Conservation (phyloP, 2,888 invertebrate genomes). For the Andrena praecox region DNA sequence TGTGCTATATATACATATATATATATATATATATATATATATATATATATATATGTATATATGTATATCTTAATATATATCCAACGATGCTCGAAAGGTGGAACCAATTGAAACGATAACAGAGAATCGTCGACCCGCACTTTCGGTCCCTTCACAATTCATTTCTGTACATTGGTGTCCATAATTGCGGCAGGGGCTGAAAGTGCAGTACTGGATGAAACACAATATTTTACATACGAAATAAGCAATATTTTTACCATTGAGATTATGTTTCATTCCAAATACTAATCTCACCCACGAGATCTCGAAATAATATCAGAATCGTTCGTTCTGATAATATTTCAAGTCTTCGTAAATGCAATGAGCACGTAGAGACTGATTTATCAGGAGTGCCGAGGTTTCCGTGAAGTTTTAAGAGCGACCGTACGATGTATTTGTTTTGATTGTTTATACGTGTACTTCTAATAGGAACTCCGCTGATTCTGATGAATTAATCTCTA, state of each 20-base stretch:
- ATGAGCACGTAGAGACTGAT: conserved; percentile 18
- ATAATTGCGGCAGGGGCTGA: conserved; percentile 14
- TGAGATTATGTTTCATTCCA: conserved; percentile 6
- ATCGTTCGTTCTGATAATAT: background rate
- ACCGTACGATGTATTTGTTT: background rate
- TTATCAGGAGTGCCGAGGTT: background rate
- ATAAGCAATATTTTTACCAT: conserved; percentile 19
- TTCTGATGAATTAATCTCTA: conserved; percentile 33
- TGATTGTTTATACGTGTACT: background rate
- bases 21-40: too few species aligned
- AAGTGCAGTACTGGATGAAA: conserved; percentile 20
- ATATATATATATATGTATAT: too few species aligned
- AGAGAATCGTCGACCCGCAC: conserved; percentile 6
- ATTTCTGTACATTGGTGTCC: conserved; percentile 37
- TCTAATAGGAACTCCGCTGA: background rate
- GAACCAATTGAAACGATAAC: conserved; percentile 25
- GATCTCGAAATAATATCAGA: background rate
- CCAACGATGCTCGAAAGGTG: conserved; percentile 48
- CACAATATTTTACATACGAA: conserved; percentile 18
- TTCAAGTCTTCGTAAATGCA: background rate
- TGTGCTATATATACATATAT: conserved; percentile 29
- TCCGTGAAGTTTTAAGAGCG: background rate
- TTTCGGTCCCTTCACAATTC: conserved; percentile 31
- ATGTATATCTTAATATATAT: too few species aligned
- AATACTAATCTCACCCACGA: conserved; percentile 12